These are phyloP conservation scores for Whitmania pigra DNA, from an alignment of 1,140 invertebrate species.

Conservation along the genomic window DNA sequence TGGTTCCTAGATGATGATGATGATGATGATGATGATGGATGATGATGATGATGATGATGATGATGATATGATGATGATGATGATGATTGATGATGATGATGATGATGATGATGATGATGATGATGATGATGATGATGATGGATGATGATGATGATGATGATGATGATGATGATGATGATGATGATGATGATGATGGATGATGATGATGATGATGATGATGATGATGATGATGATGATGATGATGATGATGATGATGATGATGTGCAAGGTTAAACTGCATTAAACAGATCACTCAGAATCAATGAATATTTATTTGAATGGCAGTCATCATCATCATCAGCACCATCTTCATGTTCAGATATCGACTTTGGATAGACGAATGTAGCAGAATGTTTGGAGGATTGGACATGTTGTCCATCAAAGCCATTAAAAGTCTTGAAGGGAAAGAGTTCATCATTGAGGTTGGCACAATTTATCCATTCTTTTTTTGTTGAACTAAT, in stretches of 20 bases:
- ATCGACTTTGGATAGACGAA: constrained; percentile 82
- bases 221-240: constrained; percentile 17
- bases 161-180: no score
- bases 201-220: constrained; percentile 15
- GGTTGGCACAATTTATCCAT: constrained; percentile 30
- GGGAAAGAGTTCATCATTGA: constrained; percentile 87
- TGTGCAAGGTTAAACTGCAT: not conserved
- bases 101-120: no score
- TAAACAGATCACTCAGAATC: no score
- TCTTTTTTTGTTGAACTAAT: not conserved
- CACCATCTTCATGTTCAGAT: constrained; percentile 40
- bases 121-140: no score
- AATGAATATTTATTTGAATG: no score
- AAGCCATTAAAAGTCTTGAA: constrained; percentile 80
- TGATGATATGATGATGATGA: no score
- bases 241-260: constrained; percentile 19
- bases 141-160: no score
- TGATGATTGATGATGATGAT: no score
- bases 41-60: no score
- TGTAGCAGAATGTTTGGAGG: constrained; percentile 82
- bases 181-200: no score
- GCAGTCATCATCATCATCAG: not conserved
- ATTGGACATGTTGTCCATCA: constrained; percentile 83
- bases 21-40: no score
- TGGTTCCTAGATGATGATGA: no score